These are phyloP conservation scores for Acanthochromis polyacanthus DNA, from an alignment of 2,113 vertebrate species.

Conservation along the genomic window DNA sequence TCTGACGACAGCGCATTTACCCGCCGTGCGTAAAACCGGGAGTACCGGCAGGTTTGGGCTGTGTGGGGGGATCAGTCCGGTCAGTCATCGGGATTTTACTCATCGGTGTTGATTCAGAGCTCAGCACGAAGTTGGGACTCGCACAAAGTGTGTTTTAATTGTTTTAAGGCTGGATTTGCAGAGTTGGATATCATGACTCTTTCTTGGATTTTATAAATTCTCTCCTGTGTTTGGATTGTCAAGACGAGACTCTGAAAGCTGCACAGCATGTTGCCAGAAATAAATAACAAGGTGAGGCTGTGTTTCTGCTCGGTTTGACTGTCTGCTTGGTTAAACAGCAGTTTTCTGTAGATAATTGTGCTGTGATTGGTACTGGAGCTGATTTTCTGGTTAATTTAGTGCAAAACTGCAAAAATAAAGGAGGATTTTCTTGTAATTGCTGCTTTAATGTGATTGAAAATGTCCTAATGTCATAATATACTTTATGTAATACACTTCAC, in stretches of 20 bases:
- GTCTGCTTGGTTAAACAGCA: neutral
- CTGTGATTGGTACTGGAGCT: too few species aligned
- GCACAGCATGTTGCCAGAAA: conserved; percentile 85
- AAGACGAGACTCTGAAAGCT: conserved; percentile 19
- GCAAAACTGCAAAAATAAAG: neutral
- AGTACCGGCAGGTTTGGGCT: conserved; percentile 34
- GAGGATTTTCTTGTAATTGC: neutral
- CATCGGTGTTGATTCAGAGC: conserved; percentile 8
- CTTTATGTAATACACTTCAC: neutral
- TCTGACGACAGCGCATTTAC: conserved; percentile 75
- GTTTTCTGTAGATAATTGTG: too few species aligned
- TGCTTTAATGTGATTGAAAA: neutral
- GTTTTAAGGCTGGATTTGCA: conserved; percentile 7
- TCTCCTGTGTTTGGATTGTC: conserved; percentile 35
- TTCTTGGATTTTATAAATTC: conserved; percentile 68
- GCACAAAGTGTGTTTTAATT: neutral
- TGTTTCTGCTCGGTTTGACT: neutral
- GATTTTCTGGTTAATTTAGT: neutral
- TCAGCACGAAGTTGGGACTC: conserved; percentile 9
- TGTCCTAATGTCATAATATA: neutral
- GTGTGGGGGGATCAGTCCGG: conserved; percentile 16
- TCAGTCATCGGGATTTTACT: conserved; percentile 53
- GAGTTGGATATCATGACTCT: conserved; percentile 64
- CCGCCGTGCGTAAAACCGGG: conserved; percentile 57
- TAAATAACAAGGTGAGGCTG: conserved; percentile 84